Evolutionary conservation across 2,888 invertebrate species (phyloP).

Genomic region (Teleiodes luculella): DNA sequence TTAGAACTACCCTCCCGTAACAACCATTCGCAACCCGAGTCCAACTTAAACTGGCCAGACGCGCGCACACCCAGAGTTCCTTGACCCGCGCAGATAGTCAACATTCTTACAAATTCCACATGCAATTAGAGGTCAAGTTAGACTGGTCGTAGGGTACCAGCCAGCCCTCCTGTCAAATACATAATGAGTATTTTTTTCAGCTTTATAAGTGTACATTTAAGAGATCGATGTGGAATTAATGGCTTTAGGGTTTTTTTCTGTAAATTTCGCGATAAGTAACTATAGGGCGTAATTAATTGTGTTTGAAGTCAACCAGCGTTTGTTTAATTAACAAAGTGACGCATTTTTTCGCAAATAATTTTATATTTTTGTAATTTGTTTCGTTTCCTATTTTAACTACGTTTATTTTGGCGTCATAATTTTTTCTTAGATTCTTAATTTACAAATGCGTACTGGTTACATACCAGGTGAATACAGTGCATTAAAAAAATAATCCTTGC

Average conservation of each 20-base stretch:
- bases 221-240: slow-evolving; percentile 43
- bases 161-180: slow-evolving; percentile 60
- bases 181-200: slow-evolving; percentile 53
- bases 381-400: neutral
- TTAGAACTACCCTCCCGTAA: slow-evolving; percentile 37
- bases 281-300: neutral
- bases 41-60: slow-evolving; percentile 43
- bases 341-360: neutral
- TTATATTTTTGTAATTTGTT: too few relatives aligned
- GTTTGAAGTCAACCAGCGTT: neutral
- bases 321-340: neutral
- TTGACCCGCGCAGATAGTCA: slow-evolving; percentile 30
- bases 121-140: slow-evolving; percentile 32
- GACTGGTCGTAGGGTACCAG: slow-evolving; percentile 37
- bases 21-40: slow-evolving; percentile 32
- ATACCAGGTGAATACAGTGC: too few relatives aligned
- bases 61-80: slow-evolving; percentile 30
- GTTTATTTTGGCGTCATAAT: too few relatives aligned
- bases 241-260: slow-evolving; percentile 16
- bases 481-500: too few relatives aligned
- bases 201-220: slow-evolving; percentile 35
- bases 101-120: neutral
- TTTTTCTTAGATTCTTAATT: too few relatives aligned
- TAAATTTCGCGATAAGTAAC: neutral
- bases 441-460: too few relatives aligned